phyloP scores from a whole-genome alignment of 2,113 vertebrate species.

The Eclectus roratus region DNA sequence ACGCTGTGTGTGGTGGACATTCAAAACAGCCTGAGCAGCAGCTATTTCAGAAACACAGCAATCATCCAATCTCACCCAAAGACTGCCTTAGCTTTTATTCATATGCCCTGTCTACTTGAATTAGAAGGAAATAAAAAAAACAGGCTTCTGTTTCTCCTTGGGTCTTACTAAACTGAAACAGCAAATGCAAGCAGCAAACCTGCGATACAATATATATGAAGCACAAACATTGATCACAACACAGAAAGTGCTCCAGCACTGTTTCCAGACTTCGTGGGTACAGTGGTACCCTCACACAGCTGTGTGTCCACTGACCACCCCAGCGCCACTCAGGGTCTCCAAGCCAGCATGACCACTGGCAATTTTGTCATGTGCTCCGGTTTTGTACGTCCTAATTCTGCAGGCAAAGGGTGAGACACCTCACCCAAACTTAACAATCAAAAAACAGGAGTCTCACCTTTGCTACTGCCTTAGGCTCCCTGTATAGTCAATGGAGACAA shows the following conservation, averaged over 20 bases:
- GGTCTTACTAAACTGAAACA: background rate
- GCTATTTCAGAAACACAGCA: background rate
- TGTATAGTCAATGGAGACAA: background rate
- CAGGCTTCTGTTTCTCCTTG: background rate
- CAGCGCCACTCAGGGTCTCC: background rate
- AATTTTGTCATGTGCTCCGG: background rate
- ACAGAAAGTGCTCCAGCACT: accelerated
- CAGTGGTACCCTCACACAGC: background rate
- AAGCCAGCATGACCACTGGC: background rate
- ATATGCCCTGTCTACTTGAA: background rate
- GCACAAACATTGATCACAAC: background rate
- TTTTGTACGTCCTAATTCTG: background rate
- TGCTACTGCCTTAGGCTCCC: background rate
- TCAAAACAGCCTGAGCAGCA: background rate
- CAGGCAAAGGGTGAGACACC: background rate
- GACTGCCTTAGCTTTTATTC: background rate
- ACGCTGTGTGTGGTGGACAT: background rate
- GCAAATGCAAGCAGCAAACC: background rate
- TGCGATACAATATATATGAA: accelerated
- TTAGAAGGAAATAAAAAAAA: background rate
- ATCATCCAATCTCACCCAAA: background rate
- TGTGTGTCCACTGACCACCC: background rate
- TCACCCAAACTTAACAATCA: background rate
- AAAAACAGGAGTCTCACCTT: background rate
- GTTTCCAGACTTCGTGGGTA: background rate